These are phyloP conservation scores for Diorhabda carinulata DNA, from an alignment of 1,140 invertebrate genomes.

Conservation along the genomic window DNA sequence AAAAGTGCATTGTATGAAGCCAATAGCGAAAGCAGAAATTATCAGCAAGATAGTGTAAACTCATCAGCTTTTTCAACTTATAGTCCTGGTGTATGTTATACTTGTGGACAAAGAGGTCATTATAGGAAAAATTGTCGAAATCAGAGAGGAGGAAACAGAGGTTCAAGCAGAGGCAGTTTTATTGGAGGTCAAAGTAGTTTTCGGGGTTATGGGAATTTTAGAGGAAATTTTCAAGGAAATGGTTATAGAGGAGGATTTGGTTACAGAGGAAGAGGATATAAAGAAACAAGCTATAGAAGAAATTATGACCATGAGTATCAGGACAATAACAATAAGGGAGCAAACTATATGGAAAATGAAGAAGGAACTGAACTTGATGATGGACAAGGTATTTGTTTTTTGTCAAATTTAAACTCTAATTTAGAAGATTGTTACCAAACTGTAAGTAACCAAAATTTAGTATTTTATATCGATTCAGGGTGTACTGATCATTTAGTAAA, in stretches of 20 bases:
- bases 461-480: not conserved
- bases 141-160: not conserved
- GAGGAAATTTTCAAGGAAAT: too few relatives aligned
- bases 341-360: not conserved
- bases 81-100: too few relatives aligned
- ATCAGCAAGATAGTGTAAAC: too few relatives aligned
- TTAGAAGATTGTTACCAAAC: not conserved
- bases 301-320: not conserved
- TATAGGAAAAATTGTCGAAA: too few relatives aligned
- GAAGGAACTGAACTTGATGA: not conserved
- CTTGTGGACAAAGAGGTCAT: too few relatives aligned
- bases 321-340: not conserved
- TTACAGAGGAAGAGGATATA: not conserved
- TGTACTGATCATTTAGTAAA: not conserved
- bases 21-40: too few relatives aligned
- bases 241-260: not conserved
- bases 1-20: too few relatives aligned
- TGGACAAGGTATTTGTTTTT: conserved; percentile 11
- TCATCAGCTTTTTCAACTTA: too few relatives aligned
- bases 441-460: not conserved
- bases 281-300: too few relatives aligned
- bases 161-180: not conserved
- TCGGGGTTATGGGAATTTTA: not conserved
- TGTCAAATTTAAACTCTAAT: not conserved
- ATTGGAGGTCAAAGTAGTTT: too few relatives aligned